Evolutionary conservation across 2,113 vertebrate genomes (phyloP).

Genomic region (Cyprinus carpio): DNA sequence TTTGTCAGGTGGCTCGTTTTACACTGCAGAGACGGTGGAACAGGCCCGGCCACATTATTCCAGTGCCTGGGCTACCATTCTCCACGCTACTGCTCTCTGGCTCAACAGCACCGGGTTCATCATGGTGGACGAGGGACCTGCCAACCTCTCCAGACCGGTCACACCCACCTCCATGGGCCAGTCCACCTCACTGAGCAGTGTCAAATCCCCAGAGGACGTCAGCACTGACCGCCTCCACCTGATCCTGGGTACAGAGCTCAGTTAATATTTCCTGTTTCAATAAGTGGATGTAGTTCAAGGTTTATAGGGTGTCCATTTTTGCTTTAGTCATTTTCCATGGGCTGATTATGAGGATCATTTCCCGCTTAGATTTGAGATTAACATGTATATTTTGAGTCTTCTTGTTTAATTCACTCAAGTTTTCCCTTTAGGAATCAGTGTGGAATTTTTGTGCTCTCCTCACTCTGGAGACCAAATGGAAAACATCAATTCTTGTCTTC

Average conservation of each 20-base stretch:
- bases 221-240: conserved; percentile 87
- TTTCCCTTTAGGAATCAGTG: conserved; percentile 81
- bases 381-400: neutral
- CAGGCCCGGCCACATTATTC: conserved; percentile 84
- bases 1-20: conserved; percentile 85
- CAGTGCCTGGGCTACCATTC: conserved; percentile 86
- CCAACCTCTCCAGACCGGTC: conserved; percentile 87
- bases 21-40: conserved; percentile 85
- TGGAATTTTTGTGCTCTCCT: conserved; percentile 92
- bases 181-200: conserved; percentile 70
- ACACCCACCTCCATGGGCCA: conserved; percentile 93
- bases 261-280: neutral
- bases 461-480: conserved; percentile 87
- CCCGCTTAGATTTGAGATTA: neutral
- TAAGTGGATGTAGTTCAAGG: neutral
- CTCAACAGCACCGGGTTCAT: conserved; percentile 88
- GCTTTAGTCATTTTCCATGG: neutral
- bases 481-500: conserved; percentile 86
- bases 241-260: conserved; percentile 80
- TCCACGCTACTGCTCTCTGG: conserved; percentile 90
- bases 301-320: conserved; percentile 1
- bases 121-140: conserved; percentile 79
- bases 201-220: conserved; percentile 90
- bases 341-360: neutral
- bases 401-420: conserved; percentile 12